These are phyloP conservation scores for Patiria pectinifera DNA, from an alignment of 53 echinoderm and acorn worm genomes.

Conservation along the genomic window DNA sequence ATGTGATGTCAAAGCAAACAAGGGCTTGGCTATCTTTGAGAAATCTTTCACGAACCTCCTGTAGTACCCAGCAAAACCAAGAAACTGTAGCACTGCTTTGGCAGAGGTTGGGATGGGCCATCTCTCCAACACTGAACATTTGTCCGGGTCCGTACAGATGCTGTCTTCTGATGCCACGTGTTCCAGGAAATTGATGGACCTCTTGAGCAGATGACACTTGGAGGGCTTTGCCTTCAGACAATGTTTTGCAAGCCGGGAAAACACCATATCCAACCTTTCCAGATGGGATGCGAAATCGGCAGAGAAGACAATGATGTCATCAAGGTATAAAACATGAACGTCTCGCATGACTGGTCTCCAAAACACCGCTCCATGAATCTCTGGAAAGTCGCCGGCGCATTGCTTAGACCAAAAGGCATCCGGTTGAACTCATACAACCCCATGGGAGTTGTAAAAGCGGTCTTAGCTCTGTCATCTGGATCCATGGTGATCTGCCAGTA, in stretches of 20 bases:
- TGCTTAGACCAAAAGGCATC: constrained; percentile 53
- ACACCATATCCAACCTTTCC: constrained; percentile 49
- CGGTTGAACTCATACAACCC: constrained; percentile 39
- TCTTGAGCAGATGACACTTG: constrained; percentile 69
- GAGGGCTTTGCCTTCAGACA: constrained; percentile 65
- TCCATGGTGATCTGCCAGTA: constrained; percentile 64
- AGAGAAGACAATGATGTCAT: too few relatives aligned
- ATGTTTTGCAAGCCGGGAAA: constrained; percentile 44
- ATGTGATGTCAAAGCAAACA: constrained; percentile 48
- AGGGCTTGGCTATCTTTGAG: constrained; percentile 64
- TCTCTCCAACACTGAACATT: constrained; percentile 38
- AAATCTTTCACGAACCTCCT: too few relatives aligned
- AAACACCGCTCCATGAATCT: constrained; percentile 44
- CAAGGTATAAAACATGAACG: not conserved
- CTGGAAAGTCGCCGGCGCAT: too few relatives aligned
- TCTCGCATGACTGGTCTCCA: constrained; percentile 32
- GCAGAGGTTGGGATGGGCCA: constrained; percentile 53
- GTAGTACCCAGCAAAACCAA: constrained; percentile 72
- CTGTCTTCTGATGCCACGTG: constrained; percentile 67
- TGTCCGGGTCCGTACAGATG: constrained; percentile 60
- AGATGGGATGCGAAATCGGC: constrained; percentile 54
- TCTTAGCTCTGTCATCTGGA: constrained; percentile 29
- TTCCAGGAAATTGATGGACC: constrained; percentile 52
- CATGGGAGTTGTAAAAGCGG: constrained; percentile 52
- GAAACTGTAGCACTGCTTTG: constrained; percentile 58